Conservation (phyloP, 2,113 vertebrate species). For the Ardeotis arabs region DNA sequence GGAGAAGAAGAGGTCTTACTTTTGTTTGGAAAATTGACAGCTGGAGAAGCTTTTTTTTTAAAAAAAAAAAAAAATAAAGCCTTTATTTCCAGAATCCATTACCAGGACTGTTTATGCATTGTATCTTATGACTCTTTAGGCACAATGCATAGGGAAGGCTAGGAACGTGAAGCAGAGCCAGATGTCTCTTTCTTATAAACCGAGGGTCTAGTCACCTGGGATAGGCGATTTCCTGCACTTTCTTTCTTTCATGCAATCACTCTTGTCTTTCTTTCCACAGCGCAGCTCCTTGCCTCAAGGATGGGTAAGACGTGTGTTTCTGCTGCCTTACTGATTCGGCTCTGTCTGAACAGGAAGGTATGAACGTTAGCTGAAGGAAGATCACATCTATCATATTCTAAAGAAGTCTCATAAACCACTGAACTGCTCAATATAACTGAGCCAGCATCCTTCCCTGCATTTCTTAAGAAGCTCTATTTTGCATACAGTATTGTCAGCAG, state of each 20-base stretch:
- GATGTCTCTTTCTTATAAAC: neutral
- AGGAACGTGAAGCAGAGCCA: neutral
- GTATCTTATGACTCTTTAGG: neutral
- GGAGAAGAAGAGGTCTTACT: neutral
- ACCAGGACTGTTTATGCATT: neutral
- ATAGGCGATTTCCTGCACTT: neutral
- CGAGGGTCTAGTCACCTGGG: accelerated
- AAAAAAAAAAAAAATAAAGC: neutral
- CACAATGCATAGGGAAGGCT: neutral
- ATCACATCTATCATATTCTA: neutral
- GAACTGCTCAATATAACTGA: neutral
- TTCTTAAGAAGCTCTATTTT: neutral
- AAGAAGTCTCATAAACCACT: neutral
- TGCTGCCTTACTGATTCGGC: neutral
- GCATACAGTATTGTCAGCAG: neutral
- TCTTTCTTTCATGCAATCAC: neutral
- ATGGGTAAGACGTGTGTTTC: neutral
- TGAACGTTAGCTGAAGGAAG: neutral
- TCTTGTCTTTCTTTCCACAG: neutral
- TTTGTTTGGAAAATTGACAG: neutral
- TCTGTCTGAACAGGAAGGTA: neutral
- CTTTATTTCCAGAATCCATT: neutral
- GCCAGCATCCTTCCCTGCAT: neutral
- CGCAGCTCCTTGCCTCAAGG: accelerated
- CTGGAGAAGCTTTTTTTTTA: neutral